A percentile compares a stretch with the other conserved stretches of the same genome.
These are phyloP conservation scores for Corythornis madagascariensis DNA, from an alignment of 2,113 vertebrate species.

Conservation along the genomic window DNA sequence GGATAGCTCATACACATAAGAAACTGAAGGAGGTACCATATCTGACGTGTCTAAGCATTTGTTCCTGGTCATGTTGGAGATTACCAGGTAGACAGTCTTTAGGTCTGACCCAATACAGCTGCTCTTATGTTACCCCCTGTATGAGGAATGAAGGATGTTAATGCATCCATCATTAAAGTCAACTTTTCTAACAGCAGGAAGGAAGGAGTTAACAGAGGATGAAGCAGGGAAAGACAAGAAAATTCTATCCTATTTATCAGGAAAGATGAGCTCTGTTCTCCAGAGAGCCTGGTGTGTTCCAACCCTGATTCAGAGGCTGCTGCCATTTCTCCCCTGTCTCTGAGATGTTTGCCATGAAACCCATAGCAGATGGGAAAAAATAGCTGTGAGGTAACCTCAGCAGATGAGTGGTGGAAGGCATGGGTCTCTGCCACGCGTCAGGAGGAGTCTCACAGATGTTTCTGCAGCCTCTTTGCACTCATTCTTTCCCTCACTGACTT, in stretches of 20 bases:
- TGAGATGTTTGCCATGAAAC: neutral
- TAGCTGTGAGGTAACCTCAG: neutral
- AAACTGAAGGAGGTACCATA: neutral
- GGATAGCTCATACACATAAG: neutral
- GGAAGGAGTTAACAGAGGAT: neutral
- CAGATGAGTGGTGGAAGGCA: neutral
- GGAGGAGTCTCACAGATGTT: neutral
- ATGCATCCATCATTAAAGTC: neutral
- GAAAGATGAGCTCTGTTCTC: neutral
- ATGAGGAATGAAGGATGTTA: neutral
- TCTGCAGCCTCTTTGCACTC: conserved; percentile 4
- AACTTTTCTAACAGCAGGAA: neutral
- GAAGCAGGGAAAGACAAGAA: neutral
- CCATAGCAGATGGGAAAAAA: neutral
- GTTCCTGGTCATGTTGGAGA: neutral
- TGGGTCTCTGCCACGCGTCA: neutral
- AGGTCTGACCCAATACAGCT: neutral
- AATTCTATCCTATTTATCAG: neutral
- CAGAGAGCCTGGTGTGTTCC: neutral
- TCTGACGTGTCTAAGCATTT: neutral
- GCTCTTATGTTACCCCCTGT: neutral
- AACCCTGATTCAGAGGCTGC: neutral
- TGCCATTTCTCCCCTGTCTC: neutral
- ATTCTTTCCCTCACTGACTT: conserved; percentile 3
- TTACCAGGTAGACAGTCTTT: neutral